Base-by-base conservation (phyloP, 2,113 vertebrate species). In the Gymnobelideus leadbeateri region DNA sequence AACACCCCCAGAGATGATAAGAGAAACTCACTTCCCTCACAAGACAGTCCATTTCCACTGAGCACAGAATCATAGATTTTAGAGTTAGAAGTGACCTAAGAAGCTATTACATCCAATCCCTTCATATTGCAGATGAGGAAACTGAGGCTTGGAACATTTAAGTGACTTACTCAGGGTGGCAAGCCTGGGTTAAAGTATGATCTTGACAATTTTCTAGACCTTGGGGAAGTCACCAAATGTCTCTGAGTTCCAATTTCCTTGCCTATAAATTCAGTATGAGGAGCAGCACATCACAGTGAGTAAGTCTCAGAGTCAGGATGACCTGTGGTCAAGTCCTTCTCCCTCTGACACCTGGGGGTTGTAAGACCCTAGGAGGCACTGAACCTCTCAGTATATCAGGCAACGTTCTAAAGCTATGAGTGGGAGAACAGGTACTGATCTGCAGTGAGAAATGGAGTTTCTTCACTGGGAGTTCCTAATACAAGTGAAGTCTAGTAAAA, bases 211-310 rank as follows among this genome's bases (percentile, higher is more conserved):
- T 93, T 89, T 28, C 52, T 25, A 11, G 94, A 91, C 46, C 51
- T 91, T 91, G 51, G 11, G 7, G 37, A 77, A 77, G 61, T n/a
- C 31, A 47, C 37, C 57, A 89, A 91, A 54, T 57, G 47, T 93
- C 91, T 91, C 96, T 90, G 61, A 55, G 21, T 26, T 91, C 94
- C 91, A 23, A 0, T 37, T 92, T 93, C 52, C 68, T 96, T 46
- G 2, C 53, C 16, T 95, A 49, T 51, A 91, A 57, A 89, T 51
- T n/a, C n/a, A 53, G 26, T n/a, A 51, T 84, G 49, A 91, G 37
- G 37, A 77, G 14, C 37, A 77, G 61, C 61, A 77, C 6, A 16
- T 37, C n/a, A 77, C n/a, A n/a, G 61, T 77, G 61, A 77, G 37
- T 77, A 37, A 77, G 37, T 37, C 37, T 77, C 61, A 77, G 55